These are phyloP conservation scores for Syritta pipiens DNA, from an alignment of 2,888 invertebrate genomes.

Conservation along the genomic window DNA sequence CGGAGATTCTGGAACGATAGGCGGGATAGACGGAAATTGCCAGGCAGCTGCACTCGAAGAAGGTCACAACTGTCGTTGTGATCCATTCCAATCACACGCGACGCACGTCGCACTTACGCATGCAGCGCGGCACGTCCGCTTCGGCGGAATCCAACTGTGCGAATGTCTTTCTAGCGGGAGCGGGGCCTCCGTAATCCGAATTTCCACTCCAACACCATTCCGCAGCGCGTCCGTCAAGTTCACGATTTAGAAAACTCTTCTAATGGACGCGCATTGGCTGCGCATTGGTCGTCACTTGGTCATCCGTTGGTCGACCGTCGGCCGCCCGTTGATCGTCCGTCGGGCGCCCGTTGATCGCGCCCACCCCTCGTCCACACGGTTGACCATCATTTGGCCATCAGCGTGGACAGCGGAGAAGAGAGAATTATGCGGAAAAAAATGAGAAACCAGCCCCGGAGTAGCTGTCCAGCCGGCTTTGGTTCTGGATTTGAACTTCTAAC, in stretches of 20 bases:
- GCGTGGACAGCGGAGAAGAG: constrained; percentile 25
- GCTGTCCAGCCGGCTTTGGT: constrained; percentile 61
- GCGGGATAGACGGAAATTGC: no score
- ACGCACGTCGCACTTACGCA: no score
- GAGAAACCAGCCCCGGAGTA: constrained; percentile 60
- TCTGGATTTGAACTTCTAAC: constrained; percentile 65
- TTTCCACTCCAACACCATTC: background rate
- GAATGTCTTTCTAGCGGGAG: no score
- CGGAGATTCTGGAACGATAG: no score
- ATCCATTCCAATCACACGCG: no score
- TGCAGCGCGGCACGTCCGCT: no score
- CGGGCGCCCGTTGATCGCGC: background rate
- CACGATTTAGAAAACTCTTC: constrained; percentile 64
- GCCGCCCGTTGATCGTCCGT: background rate
- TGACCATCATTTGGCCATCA: constrained; percentile 52
- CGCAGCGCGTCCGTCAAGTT: constrained; percentile 62
- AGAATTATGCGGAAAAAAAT: constrained; percentile 58
- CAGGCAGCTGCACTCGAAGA: no score
- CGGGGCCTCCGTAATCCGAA: no score
- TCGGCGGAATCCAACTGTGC: no score
- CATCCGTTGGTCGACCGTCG: constrained; percentile 39
- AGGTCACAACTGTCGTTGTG: no score
- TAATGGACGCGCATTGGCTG: constrained; percentile 52
- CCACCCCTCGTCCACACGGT: background rate
- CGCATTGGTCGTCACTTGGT: background rate